phyloP scores from a whole-genome alignment of 2,888 invertebrate species.

The Euspilapteryx auroguttella region DNA sequence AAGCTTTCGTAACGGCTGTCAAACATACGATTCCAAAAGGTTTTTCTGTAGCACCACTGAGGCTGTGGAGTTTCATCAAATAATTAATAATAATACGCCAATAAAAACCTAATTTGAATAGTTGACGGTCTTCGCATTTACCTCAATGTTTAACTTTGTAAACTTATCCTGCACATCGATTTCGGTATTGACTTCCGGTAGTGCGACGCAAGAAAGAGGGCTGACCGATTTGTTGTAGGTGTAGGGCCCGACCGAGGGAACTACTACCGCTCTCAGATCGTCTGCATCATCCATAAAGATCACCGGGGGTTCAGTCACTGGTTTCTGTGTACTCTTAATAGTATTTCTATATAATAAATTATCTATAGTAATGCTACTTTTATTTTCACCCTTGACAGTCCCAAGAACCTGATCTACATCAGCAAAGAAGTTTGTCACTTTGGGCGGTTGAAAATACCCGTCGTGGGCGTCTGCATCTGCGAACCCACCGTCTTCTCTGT shows the following conservation, averaged over 20 bases:
- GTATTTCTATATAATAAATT: too few relatives aligned
- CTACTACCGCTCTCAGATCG: not conserved
- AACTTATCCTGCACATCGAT: constrained; percentile 30
- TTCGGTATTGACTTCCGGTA: constrained; percentile 18
- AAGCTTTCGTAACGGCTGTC: constrained; percentile 38
- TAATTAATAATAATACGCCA: too few relatives aligned
- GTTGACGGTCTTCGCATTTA: too few relatives aligned
- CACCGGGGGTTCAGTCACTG: not conserved
- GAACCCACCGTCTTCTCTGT: too few relatives aligned
- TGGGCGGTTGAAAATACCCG: too few relatives aligned
- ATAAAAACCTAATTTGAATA: too few relatives aligned
- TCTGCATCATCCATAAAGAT: not conserved
- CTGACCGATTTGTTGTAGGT: constrained; percentile 17
- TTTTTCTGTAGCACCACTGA: constrained; percentile 22
- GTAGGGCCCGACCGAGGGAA: constrained; percentile 6
- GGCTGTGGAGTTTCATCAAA: too few relatives aligned
- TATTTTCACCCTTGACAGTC: not conserved
- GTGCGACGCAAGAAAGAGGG: constrained; percentile 15
- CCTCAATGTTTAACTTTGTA: constrained; percentile 32
- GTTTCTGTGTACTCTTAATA: not conserved
- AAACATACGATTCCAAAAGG: constrained; percentile 35
- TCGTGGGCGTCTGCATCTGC: not conserved
- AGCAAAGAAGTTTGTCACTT: too few relatives aligned
- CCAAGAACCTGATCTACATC: not conserved
- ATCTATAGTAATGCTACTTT: not conserved